phyloP scores from a whole-genome alignment of 2,797 vertebrate genomes.

The Gymnothorax javanicus region DNA sequence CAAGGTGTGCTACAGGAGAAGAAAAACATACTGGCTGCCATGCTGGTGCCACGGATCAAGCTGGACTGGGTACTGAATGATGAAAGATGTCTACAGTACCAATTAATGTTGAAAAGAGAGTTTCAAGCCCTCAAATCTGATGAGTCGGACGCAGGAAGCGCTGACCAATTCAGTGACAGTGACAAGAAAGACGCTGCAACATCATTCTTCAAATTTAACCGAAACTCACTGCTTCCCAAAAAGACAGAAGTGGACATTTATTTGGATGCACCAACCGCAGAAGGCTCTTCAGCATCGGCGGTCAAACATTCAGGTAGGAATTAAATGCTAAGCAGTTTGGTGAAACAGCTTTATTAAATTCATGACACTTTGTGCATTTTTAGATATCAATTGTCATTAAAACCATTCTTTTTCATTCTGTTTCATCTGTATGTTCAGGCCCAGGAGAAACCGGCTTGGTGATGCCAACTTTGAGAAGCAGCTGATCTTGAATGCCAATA shows the following conservation, averaged over 20 bases:
- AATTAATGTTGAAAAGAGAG: constrained; percentile 36
- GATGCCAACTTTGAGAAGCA: too few relatives aligned
- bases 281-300: constrained; percentile 32
- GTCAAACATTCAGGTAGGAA: constrained; percentile 30
- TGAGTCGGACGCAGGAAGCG: too few relatives aligned
- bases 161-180: too few relatives aligned
- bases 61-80: constrained; percentile 36
- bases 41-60: constrained; percentile 33
- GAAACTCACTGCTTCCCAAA: too few relatives aligned
- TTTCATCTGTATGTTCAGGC: constrained; percentile 30
- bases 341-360: constrained; percentile 12
- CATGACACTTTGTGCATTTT: constrained; percentile 1
- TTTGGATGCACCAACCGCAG: too few relatives aligned
- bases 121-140: constrained; percentile 38
- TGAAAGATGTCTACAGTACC: constrained; percentile 11
- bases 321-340: too few relatives aligned
- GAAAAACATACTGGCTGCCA: constrained; percentile 33
- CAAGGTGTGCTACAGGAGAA: constrained; percentile 29
- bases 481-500: too few relatives aligned
- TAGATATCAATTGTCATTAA: constrained; percentile 7
- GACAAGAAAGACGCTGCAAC: too few relatives aligned
- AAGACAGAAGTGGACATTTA: too few relatives aligned
- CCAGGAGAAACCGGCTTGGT: constrained; percentile 41
- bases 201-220: too few relatives aligned
- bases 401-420: too few relatives aligned